These are phyloP conservation scores for Mesorhabditis sp. DNA, from an alignment of 2,888 invertebrate species.

Conservation along the genomic window DNA sequence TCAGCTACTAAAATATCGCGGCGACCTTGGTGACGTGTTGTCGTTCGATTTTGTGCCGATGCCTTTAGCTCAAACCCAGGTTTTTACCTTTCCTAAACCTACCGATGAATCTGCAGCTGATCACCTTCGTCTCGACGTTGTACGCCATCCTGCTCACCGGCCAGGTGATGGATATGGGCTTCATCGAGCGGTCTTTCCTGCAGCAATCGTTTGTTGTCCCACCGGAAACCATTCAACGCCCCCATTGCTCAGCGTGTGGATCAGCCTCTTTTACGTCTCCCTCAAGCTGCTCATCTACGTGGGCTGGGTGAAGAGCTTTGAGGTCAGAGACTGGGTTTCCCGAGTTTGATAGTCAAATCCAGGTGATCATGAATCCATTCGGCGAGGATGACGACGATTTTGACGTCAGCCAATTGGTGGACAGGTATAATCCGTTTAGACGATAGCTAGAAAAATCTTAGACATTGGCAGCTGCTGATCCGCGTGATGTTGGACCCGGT, in stretches of 20 bases:
- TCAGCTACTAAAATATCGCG: conserved; percentile 21
- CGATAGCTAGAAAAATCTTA: not conserved
- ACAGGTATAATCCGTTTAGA: not conserved
- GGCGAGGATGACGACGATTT: conserved; percentile 37
- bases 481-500: not conserved
- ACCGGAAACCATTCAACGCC: not conserved
- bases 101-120: not conserved
- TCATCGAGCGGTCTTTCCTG: not conserved
- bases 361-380: conserved; percentile 35
- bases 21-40: conserved; percentile 26
- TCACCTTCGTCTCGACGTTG: not conserved
- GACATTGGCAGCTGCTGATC: conserved; percentile 1
- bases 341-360: not conserved
- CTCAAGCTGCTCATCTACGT: not conserved
- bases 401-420: conserved; percentile 16
- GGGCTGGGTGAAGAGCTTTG: conserved; percentile 5
- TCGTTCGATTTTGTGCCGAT: conserved; percentile 37
- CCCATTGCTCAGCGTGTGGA: not conserved
- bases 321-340: not conserved
- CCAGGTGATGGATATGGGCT: conserved; percentile 3
- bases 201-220: not conserved
- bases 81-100: not conserved
- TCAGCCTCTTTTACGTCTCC: not conserved
- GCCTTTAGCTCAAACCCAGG: conserved; percentile 23
- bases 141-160: not conserved